These are phyloP conservation scores for Oscheius sp. DNA, from an alignment of 2,888 invertebrate species.

Conservation along the genomic window DNA sequence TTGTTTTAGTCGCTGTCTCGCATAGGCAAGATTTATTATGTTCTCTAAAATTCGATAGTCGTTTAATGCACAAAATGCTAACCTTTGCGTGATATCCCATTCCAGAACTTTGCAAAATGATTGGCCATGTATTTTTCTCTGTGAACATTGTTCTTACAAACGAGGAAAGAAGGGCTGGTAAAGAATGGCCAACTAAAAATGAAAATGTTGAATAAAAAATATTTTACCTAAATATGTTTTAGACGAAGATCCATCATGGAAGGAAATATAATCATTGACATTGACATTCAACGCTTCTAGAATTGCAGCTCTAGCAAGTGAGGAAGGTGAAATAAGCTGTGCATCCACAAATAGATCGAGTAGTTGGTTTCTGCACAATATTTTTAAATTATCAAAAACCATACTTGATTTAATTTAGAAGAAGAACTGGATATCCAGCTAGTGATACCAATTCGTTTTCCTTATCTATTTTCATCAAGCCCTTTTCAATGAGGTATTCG, in stretches of 20 bases:
- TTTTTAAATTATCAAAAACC: background rate
- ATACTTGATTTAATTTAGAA: slow-evolving; percentile 32
- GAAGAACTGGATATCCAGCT: slow-evolving; percentile 48
- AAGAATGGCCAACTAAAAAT: background rate
- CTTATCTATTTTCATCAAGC: slow-evolving; percentile 50
- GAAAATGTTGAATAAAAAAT: background rate
- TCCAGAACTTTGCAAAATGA: slow-evolving; percentile 44
- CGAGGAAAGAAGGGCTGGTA: slow-evolving; percentile 32
- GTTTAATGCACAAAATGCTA: no score
- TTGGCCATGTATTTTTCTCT: slow-evolving; percentile 49
- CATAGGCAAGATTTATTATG: slow-evolving; percentile 39
- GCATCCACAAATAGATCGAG: slow-evolving; percentile 45
- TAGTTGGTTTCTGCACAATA: slow-evolving; percentile 40
- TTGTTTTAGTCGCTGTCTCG: slow-evolving; percentile 47
- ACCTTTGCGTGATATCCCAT: slow-evolving; percentile 45
- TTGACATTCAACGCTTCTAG: slow-evolving; percentile 56
- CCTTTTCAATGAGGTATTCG: slow-evolving; percentile 43
- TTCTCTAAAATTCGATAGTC: no score
- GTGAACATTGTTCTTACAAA: slow-evolving; percentile 43
- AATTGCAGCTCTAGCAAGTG: slow-evolving; percentile 53
- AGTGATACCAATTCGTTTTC: slow-evolving; percentile 45
- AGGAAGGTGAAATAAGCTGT: slow-evolving; percentile 51
- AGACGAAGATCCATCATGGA: slow-evolving; percentile 38
- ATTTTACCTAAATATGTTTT: slow-evolving; percentile 45
- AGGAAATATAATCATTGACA: slow-evolving; percentile 34